These are phyloP conservation scores for Thymelicus acteon DNA, from an alignment of 2,888 invertebrate species.

Conservation along the genomic window DNA sequence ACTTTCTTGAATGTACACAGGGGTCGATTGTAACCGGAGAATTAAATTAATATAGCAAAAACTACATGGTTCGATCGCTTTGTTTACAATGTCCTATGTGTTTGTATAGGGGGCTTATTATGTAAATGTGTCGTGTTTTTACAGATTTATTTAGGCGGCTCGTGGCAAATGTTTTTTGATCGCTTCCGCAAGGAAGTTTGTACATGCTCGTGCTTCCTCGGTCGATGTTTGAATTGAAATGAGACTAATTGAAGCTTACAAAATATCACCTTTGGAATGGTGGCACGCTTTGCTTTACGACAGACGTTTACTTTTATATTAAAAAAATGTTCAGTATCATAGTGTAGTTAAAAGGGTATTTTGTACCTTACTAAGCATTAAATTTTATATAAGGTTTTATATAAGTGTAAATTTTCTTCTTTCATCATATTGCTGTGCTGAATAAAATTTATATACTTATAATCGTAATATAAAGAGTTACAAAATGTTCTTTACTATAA, in stretches of 20 bases:
- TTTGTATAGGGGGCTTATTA: slow-evolving; percentile 78
- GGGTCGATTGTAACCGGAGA: slow-evolving; percentile 76
- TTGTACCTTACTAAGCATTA: too few relatives aligned
- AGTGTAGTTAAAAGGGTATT: too few relatives aligned
- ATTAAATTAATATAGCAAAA: slow-evolving; percentile 81
- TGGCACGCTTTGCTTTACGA: slow-evolving; percentile 20
- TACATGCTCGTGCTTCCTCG: slow-evolving; percentile 9
- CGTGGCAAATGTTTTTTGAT: slow-evolving; percentile 74
- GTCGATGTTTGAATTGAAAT: slow-evolving; percentile 33
- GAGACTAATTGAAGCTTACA: slow-evolving; percentile 35
- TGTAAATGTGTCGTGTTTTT: slow-evolving; percentile 78
- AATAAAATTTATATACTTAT: too few relatives aligned
- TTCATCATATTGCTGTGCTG: too few relatives aligned
- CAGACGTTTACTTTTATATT: too few relatives aligned
- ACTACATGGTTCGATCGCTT: slow-evolving; percentile 70
- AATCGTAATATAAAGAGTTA: too few relatives aligned
- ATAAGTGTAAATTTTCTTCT: too few relatives aligned
- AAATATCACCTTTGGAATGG: slow-evolving; percentile 44
- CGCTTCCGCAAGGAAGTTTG: slow-evolving; percentile 43
- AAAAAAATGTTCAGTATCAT: too few relatives aligned
- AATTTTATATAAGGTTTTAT: too few relatives aligned
- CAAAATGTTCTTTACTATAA: too few relatives aligned
- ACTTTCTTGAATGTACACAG: slow-evolving; percentile 62
- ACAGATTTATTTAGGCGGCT: slow-evolving; percentile 69
- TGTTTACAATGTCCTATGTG: slow-evolving; percentile 73